A percentile compares a stretch with the other conserved stretches of the same genome.
These are phyloP conservation scores for Athalia rosae DNA, from an alignment of 2,888 invertebrate genomes.

Conservation along the genomic window DNA sequence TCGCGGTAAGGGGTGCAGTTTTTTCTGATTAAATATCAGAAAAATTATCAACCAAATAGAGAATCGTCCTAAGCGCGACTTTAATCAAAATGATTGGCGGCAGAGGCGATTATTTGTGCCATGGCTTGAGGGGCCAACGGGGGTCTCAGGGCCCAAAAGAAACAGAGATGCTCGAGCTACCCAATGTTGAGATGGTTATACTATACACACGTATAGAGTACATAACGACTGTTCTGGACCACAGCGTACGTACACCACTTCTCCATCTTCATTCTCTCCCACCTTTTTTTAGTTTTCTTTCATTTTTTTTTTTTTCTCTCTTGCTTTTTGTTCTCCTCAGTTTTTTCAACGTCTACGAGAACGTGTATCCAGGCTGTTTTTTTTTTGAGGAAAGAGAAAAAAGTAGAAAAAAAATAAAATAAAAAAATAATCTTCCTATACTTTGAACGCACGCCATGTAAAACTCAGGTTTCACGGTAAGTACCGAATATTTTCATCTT, in stretches of 20 bases:
- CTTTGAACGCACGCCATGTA: too few relatives aligned
- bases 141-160: too few relatives aligned
- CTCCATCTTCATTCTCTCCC: slow-evolving; percentile 15
- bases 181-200: slow-evolving; percentile 20
- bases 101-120: slow-evolving; percentile 19
- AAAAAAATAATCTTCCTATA: neutral
- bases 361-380: neutral
- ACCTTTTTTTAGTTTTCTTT: slow-evolving; percentile 38
- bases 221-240: neutral
- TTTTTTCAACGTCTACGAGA: neutral
- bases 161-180: neutral
- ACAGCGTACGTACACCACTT: neutral
- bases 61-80: slow-evolving; percentile 11
- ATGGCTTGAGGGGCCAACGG: slow-evolving; percentile 23
- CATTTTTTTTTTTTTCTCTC: slow-evolving; percentile 44
- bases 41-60: neutral
- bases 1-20: neutral
- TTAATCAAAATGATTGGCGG: slow-evolving; percentile 33
- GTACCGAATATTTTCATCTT: neutral
- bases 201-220: neutral
- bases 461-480: neutral
- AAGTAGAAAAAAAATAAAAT: neutral
- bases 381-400: neutral
- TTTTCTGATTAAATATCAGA: neutral
- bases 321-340: slow-evolving; percentile 43